These are phyloP conservation scores for Lacerta agilis DNA, from an alignment of 2,797 vertebrate genomes.

Conservation along the genomic window DNA sequence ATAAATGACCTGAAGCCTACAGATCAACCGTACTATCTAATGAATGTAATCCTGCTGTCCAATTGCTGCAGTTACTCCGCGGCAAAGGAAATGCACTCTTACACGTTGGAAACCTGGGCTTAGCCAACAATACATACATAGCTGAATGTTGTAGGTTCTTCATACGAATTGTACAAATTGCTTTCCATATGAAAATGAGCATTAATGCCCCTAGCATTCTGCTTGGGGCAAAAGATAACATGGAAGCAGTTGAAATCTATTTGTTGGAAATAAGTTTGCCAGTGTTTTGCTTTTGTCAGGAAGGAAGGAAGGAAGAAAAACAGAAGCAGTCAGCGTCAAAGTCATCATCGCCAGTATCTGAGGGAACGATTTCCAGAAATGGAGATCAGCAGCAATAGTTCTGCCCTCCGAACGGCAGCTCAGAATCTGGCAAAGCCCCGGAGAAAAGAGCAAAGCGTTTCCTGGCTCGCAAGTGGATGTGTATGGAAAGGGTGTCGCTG, in stretches of 20 bases:
- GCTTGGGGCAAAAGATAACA: not conserved
- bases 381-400: not conserved
- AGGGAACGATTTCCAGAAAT: not conserved
- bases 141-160: not conserved
- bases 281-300: not conserved
- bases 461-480: not conserved
- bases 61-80: no score
- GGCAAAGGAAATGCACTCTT: no score
- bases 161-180: not conserved
- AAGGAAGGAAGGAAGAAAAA: no score
- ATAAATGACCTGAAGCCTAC: no score
- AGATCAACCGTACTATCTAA: no score
- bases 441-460: not conserved
- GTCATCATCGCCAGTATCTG: not conserved
- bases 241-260: not conserved
- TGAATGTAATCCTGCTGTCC: no score
- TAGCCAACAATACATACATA: not conserved
- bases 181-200: not conserved
- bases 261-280: not conserved
- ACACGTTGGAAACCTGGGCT: not conserved
- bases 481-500: constrained; percentile 11
- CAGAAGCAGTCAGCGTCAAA: not conserved
- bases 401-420: not conserved
- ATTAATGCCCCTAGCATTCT: not conserved
- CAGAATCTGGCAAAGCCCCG: not conserved